Evolutionary conservation across 2,113 vertebrate species (phyloP), one percentile per base, ranked within the genome.

Genomic region (Empidonax traillii): DNA sequence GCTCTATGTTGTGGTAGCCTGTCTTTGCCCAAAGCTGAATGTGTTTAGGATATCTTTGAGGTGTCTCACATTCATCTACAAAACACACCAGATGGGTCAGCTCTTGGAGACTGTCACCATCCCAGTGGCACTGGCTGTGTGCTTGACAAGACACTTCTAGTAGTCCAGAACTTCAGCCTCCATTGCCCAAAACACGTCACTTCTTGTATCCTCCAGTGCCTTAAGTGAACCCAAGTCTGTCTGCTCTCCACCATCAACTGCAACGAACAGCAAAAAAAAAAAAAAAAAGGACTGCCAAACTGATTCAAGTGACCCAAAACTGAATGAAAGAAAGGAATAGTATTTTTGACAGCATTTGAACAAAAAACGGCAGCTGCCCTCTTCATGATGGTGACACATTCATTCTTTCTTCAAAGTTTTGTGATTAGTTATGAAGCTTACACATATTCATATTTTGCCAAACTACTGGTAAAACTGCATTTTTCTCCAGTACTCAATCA

Each of bases 91-190:
- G 25, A 35, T 20, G 9, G 12, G 44, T 24, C 65, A 85, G 68
- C 30, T 92, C 41, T 18, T 35, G 37, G 35, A 84, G 28, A n/a
- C 21, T 76, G 63, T 44, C 43, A 22, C 31, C 2, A 3, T 31
- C 23, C 58, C 49, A 79, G 13, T 1, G 72, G n/a, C 0, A 0
- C 28, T 31, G 19, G 37, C 28, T 63, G 47, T 0, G 0, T 51
- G 23, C 53, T 66, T 61, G n/a, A 89, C 53, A 55, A 44, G 69
- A 81, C 46, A 61, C 1, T n/a, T 59, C 25, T 35, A 39, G 10
- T 8, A 47, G 58, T 55, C 30, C 41, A 86, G 52, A 35, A 65
- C 49, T 87, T 69, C 67, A 73, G 28, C 25, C 19, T 49, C 15
- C 21, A 13, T 0, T 84, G 73, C 25, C 43, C 61, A 30, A 58